Evolutionary conservation across 2,113 vertebrate species (phyloP), one percentile per base, ranked within the genome.

Genomic region (Myrmecophaga tridactyla): DNA sequence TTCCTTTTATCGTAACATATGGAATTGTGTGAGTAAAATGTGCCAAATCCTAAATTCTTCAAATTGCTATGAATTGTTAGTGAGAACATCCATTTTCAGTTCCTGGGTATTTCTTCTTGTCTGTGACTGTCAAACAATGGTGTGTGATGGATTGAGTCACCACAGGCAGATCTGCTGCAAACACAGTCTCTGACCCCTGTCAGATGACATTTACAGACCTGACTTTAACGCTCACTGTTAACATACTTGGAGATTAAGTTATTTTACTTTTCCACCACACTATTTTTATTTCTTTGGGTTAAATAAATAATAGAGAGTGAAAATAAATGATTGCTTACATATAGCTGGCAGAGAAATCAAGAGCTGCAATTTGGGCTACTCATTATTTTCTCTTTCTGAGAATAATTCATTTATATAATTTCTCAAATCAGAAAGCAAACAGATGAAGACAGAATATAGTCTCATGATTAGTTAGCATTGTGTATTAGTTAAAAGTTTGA

Each of bases 131-230:
- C 95, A 94, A 82, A 78, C 62, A 78, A 43, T 86, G 88, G 76
- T 86, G 90, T 53, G 13, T 90, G 96, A 95, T 96, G 77, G 90
- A 96, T 96, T 53, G 87, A 92, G 62, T 92, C 53, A 82, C 77
- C 72, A 31, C 43, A 62, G 88, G 77, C 56, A 72, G 48, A 72
- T 77, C 67, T 94, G 65, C 60, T 0, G 6, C 41, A 94, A 82
- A 90, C 48, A 41, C 17, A 73, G 77, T 81, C 31, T 70, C 62
- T 83, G 87, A 65, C 77, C 15, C 76, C 67, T 93, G n/a, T 80
- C 7, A 0, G 86, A 75, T 82, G 86, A 14, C 46, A 58, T 92
- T n/a, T 96, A 65, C 67, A 92, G 34, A 31, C n/a, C 18, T 93
- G 77, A 90, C 17, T 93, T 93, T 63, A 90, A 81, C 7, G 60